Evolutionary conservation across 2,113 vertebrate genomes (phyloP), one percentile per base, ranked within the genome.

Genomic region (Amphilophus citrinellus): DNA sequence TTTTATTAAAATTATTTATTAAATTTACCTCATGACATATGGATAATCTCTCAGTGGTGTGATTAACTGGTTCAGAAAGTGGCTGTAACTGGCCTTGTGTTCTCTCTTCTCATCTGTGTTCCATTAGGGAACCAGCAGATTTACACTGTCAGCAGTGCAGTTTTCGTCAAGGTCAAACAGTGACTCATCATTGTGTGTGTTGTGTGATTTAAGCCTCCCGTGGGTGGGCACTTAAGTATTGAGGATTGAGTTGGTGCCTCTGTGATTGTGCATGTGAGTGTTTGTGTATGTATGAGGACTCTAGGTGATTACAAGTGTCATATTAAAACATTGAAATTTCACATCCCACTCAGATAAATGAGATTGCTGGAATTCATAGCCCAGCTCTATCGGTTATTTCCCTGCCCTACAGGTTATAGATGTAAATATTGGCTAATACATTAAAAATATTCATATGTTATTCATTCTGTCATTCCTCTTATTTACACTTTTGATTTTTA

Each of bases 121-220:
- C 37, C 76, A 79, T 75, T 61, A 66, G 80, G 37, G 84, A 89
- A 80, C 35, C 78, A 60, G 76, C 71, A 86, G 82, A 92, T 75
- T 75, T 65, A 80, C 61, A 81, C 56, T 10, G 81, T 89, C 85
- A 92, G 89, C 89, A 84, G 37, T 44, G 32, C 20, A 7, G 79
- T 82, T 89, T 57, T 17, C 22, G 50, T 65, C 81, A 87, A 92
- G 87, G 84, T 92, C 84, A 77, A 83, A 62, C 80, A 37, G 76
- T 37, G 57, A 75, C 86, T 92, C 80, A 85, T 88, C 77, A 71
- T 39, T 14, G 50, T 75, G 39, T 82, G 71, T 86, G 50, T 77
- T 88, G 76, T 82, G 79, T 32, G 75, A 77, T 68, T 59, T 88
- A 73, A 71, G 79, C 44, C 73, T 87, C 77, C 83, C 8, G 39